These are phyloP conservation scores for Characodon lateralis DNA, from an alignment of 2,797 vertebrate species.

Conservation along the genomic window DNA sequence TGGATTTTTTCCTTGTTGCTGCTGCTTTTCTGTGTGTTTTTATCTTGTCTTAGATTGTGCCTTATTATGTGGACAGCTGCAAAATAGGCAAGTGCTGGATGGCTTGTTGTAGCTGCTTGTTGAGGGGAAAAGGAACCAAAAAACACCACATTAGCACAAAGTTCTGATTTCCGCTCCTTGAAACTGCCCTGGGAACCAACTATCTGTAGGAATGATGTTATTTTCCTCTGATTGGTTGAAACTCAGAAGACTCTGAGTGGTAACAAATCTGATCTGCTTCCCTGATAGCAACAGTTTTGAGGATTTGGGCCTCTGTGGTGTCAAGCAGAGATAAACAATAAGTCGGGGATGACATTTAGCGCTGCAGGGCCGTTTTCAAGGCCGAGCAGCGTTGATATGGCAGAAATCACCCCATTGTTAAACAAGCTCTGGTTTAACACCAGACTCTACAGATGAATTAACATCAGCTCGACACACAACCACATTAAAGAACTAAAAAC, in stretches of 20 bases:
- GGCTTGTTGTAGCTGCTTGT: constrained; percentile 78
- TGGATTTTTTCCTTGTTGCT: constrained; percentile 46
- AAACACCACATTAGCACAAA: constrained; percentile 36
- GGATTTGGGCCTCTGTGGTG: constrained; percentile 56
- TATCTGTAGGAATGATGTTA: constrained; percentile 60
- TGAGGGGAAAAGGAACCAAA: constrained; percentile 43
- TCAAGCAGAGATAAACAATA: constrained; percentile 42
- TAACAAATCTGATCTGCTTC: constrained; percentile 49
- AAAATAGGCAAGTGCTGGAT: constrained; percentile 75
- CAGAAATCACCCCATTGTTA: constrained; percentile 54
- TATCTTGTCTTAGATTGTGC: constrained; percentile 60
- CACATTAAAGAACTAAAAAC: constrained; percentile 23
- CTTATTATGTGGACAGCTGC: constrained; percentile 67
- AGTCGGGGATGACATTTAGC: constrained; percentile 24
- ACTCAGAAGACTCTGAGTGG: constrained; percentile 41
- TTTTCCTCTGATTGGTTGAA: constrained; percentile 49
- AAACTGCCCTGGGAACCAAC: constrained; percentile 66
- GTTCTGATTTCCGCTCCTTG: constrained; percentile 54
- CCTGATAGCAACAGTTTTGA: constrained; percentile 73
- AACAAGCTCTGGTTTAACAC: constrained; percentile 42
- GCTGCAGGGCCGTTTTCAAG: constrained; percentile 21
- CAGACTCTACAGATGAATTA: constrained; percentile 19
- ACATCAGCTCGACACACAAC: constrained; percentile 28
- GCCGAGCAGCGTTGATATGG: constrained; percentile 59
- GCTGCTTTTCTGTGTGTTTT: constrained; percentile 16